Evolutionary conservation across 37 sponge, comb jelly and placozoan genomes (phyloP).

Genomic region (Diacarnus erythraeanus): DNA sequence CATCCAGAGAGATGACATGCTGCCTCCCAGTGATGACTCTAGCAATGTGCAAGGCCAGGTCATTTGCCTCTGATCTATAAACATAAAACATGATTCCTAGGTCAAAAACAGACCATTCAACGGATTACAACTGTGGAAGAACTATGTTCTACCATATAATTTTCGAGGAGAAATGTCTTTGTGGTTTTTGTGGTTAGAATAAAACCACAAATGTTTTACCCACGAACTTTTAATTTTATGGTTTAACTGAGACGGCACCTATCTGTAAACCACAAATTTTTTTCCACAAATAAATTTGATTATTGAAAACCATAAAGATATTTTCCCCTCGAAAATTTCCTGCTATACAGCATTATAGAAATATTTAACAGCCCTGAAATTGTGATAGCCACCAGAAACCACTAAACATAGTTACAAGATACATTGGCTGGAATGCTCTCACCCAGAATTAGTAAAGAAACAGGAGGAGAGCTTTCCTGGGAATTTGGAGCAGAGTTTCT

Average conservation of each 20-base stretch:
- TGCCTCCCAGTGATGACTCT: slow-evolving; percentile 35
- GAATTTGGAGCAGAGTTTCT: slow-evolving; percentile 52
- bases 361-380: neutral
- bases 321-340: no score
- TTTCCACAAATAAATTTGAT: no score
- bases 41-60: slow-evolving; percentile 84
- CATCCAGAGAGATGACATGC: slow-evolving; percentile 60
- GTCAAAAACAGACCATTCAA: neutral
- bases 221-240: no score
- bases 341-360: neutral
- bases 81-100: neutral
- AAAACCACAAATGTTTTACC: no score
- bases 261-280: no score
- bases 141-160: neutral
- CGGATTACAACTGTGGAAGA: neutral
- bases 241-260: no score
- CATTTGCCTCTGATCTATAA: slow-evolving; percentile 86
- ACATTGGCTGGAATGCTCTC: neutral
- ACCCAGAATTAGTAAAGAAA: slow-evolving; percentile 89
- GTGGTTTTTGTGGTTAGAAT: no score
- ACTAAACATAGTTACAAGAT: neutral
- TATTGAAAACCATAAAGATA: no score
- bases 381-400: neutral
- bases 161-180: no score
- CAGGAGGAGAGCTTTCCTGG: slow-evolving; percentile 62